Evolutionary conservation across 1,140 invertebrate genomes (phyloP), one percentile per base, ranked within the genome.

Genomic region (Apis mellifera): DNA sequence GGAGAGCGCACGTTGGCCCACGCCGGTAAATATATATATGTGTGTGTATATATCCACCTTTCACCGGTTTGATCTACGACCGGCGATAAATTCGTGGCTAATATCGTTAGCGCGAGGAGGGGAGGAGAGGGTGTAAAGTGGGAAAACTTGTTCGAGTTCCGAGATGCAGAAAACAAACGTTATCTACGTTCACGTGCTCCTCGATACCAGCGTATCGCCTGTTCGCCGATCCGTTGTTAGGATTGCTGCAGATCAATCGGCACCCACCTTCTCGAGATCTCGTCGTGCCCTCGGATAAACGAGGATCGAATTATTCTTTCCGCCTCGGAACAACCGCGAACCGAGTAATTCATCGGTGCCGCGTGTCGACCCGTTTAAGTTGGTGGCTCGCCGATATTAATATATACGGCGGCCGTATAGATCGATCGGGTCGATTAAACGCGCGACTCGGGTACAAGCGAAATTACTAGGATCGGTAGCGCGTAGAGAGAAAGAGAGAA

Each of bases 51-150:
- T 80, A 65, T 78, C 52, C 57, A 62, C 79, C 75, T 87, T 87
- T 88, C 82, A 84, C 70, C 72, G 71, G 32, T 13, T 23, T 57
- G 57, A 62, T 73, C 78, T 69, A 73, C 83, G 65, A 50, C 54
- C 52, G 23, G 65, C 79, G 80, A 86, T 79, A 78, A 85, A 84
- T 83, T 86, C 70, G 54, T 73, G 75, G 60, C 15, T 71, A 76
- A 83, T 69, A 23, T 69, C n/a, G 48, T 69, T 69, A 21, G 65
- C 21, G 5, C 13, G 42, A 7, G 0, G 50, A 23, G n/a, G 23
- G 52, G 9, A 1, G 23, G 21, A 42, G 8, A 32, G 13, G 19
- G 21, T 13, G 42, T 9, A n/a, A 68, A 32, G 17, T 48, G 32
- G 42, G 21, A 19, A 48, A n/a, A n/a, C 11, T n/a, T 11, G 32